Evolutionary conservation across 2,797 vertebrate species (phyloP).

Genomic region (Miopithecus talapoin): DNA sequence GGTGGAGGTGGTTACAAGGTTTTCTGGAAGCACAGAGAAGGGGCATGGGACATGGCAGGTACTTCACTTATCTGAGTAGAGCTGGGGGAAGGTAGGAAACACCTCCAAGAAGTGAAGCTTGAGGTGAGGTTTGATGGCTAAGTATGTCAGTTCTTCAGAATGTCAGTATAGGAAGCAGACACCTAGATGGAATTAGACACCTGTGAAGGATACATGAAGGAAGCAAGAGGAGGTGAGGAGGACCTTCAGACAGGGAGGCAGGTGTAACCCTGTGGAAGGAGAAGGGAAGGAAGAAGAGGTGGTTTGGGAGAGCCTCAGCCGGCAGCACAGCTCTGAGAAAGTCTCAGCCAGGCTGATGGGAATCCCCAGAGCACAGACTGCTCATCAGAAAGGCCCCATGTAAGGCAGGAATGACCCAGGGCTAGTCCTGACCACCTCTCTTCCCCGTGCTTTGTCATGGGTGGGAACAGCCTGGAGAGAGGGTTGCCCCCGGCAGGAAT

Average conservation of each 20-base stretch:
- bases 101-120: neutral
- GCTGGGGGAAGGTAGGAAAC: neutral
- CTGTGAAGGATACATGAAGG: neutral
- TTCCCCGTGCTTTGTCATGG: neutral
- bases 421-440: neutral
- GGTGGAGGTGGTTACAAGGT: neutral
- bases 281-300: neutral
- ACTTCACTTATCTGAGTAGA: neutral
- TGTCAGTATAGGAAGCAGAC: neutral
- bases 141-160: neutral
- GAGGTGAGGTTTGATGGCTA: neutral
- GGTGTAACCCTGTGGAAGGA: neutral
- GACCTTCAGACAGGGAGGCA: neutral
- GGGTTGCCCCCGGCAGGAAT: neutral
- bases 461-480: neutral
- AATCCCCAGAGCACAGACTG: neutral
- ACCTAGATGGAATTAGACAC: neutral
- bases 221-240: neutral
- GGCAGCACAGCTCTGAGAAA: neutral
- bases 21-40: neutral
- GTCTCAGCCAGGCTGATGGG: neutral
- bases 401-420: neutral
- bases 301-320: neutral
- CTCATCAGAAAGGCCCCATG: neutral
- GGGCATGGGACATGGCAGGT: neutral